Conservation (phyloP, 2,888 invertebrate genomes). For the Sussaba pulchella region DNA sequence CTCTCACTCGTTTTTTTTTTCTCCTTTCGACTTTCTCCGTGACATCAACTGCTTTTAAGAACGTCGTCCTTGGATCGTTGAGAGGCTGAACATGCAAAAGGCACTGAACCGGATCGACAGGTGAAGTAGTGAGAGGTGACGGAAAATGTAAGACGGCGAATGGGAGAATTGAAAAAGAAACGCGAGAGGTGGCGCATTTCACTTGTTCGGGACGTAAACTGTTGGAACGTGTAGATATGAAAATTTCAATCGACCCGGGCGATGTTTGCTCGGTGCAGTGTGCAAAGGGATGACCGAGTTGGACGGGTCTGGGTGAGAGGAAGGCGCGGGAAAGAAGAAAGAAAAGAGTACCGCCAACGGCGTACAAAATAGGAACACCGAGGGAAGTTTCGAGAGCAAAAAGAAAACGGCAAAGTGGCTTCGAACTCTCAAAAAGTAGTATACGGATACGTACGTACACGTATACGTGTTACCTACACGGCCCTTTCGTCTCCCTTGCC, state of each 20-base stretch:
- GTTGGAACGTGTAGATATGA: conserved; percentile 79
- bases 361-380: conserved; percentile 60
- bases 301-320: conserved; percentile 52
- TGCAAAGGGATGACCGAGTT: conserved; percentile 41
- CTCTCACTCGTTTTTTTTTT: conserved; percentile 20
- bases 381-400: conserved; percentile 51
- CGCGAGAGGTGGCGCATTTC: conserved; percentile 62
- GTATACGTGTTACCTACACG: background rate
- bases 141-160: background rate
- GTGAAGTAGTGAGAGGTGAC: conserved; percentile 37
- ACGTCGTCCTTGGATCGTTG: conserved; percentile 7
- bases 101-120: conserved; percentile 49
- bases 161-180: conserved; percentile 14
- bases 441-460: conserved; percentile 26
- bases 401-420: conserved; percentile 65
- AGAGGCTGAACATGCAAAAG: conserved; percentile 32
- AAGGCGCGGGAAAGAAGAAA: conserved; percentile 44
- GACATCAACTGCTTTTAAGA: conserved; percentile 35
- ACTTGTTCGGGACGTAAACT: conserved; percentile 75
- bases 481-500: background rate
- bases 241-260: conserved; percentile 79
- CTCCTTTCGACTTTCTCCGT: conserved; percentile 26
- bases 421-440: conserved; percentile 57
- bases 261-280: conserved; percentile 62
- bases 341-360: conserved; percentile 54